Conservation (phyloP, 2,888 invertebrate genomes). For the Hoplodrina blanda region DNA sequence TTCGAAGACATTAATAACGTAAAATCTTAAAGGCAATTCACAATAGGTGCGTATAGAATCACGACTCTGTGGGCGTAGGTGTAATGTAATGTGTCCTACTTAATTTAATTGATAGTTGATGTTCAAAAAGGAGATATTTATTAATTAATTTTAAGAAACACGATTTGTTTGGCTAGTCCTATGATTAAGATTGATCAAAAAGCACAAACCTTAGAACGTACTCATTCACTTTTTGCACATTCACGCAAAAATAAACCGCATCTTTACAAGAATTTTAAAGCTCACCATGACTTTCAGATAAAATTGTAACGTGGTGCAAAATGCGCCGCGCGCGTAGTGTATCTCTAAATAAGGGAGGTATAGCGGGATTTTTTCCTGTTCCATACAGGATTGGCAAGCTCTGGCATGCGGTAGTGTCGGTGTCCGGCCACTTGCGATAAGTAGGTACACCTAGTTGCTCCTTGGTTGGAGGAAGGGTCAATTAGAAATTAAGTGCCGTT, state of each 20-base stretch:
- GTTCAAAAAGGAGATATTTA: not conserved
- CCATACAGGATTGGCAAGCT: slow-evolving; percentile 54
- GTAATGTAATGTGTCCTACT: slow-evolving; percentile 10
- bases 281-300: slow-evolving; percentile 33
- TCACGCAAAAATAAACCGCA: slow-evolving; percentile 2
- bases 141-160: not conserved
- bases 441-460: slow-evolving; percentile 42
- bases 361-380: slow-evolving; percentile 64
- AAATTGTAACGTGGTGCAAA: slow-evolving; percentile 28
- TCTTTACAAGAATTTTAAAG: slow-evolving; percentile 1
- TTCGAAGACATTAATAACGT: slow-evolving; percentile 37
- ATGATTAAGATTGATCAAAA: not conserved
- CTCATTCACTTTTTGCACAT: not conserved
- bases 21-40: slow-evolving; percentile 10
- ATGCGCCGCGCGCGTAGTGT: slow-evolving; percentile 18
- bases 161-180: not conserved
- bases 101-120: slow-evolving; percentile 11
- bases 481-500: slow-evolving; percentile 46
- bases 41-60: not conserved
- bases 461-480: slow-evolving; percentile 7
- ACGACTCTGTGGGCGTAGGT: not conserved
- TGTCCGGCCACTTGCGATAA: slow-evolving; percentile 37
- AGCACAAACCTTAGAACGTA: not conserved
- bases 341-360: slow-evolving; percentile 51
- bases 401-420: slow-evolving; percentile 55